Base-by-base conservation (phyloP, 37 sponge, comb jelly and placozoan genomes). In the Crambe crambe region DNA sequence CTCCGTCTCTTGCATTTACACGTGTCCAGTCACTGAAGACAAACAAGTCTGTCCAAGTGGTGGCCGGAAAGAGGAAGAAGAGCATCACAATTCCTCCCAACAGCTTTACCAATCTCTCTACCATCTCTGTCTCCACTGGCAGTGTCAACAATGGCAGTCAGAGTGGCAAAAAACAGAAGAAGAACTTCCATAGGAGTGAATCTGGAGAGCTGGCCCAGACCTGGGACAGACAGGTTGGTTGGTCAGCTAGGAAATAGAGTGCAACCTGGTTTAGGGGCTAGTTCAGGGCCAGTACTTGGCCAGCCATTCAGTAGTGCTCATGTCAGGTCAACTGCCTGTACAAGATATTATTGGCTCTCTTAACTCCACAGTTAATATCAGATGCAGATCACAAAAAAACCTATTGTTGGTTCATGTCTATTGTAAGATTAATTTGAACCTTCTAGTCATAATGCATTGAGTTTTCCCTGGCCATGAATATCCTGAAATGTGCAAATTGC, bases 11-110 rank as follows among this genome's bases (percentile, higher is more conserved):
- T 0, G 70, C 81, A 34, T 80, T 80, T 77, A 68, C 66, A 0
- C 57, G 76, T 31, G 84, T 74, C 25, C 75, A 75, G 69, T 83
- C 84, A 15, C 68, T 83, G 30, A 83, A 81, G 79, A 70, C 74
- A 18, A 2, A 38, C 40, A 42, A 42, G 37, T 71, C 82, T 0
- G 58, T 65, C 2, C 86, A 58, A 1, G 27, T 74, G 58, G 42
- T 75, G 39, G 87, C 87, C 9, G 81, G 81, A 42, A 74, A 80
- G 87, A 87, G 73, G 56, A 87, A 80, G 76, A 58, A 58, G 35
- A 6, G 22, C n/a, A 26, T 72, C 36, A 20, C 35, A 20, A 8
- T 36, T 12, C 58, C 73, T 6, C 70, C 44, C 21, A 30, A 56
- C 59, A 76, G 77, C 36, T 27, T 62, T 18, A 63, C 54, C n/a